Conservation (phyloP, 2,888 invertebrate genomes). For the Ischnus inquisitorius region DNA sequence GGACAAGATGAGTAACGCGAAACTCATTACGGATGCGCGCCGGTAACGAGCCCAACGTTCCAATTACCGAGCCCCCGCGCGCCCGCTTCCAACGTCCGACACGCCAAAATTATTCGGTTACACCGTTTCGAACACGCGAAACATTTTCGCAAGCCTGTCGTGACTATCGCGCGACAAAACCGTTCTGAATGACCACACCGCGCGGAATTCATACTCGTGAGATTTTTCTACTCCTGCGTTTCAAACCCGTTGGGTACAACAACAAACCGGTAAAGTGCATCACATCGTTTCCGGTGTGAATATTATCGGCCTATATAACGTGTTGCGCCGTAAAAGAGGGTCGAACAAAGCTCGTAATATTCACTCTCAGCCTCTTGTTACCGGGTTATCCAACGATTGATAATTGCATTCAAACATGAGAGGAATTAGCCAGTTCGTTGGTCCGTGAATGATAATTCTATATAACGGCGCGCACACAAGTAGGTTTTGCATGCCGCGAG, state of each 20-base stretch:
- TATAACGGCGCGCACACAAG: slow-evolving; percentile 46
- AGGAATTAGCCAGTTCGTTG: slow-evolving; percentile 67
- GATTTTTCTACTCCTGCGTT: slow-evolving; percentile 9
- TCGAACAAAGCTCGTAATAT: slow-evolving; percentile 43
- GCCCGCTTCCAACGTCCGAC: slow-evolving; percentile 1
- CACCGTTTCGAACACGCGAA: slow-evolving; percentile 27
- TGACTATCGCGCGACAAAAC: slow-evolving; percentile 21
- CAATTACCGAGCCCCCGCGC: slow-evolving; percentile 76
- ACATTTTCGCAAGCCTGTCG: slow-evolving; percentile 34
- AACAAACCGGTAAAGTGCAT: slow-evolving; percentile 56
- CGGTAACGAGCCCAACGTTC: slow-evolving; percentile 81
- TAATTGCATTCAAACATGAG: slow-evolving; percentile 70
- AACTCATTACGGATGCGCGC: slow-evolving; percentile 82
- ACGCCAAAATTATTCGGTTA: slow-evolving; percentile 58
- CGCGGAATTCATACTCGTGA: not conserved
- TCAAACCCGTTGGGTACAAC: slow-evolving; percentile 26
- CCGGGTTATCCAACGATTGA: slow-evolving; percentile 62
- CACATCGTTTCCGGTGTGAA: slow-evolving; percentile 51
- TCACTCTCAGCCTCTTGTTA: slow-evolving; percentile 63
- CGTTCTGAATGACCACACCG: not conserved
- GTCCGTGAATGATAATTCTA: slow-evolving; percentile 66
- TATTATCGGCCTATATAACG: not conserved
- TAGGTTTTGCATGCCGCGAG: slow-evolving; percentile 55
- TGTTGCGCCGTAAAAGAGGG: slow-evolving; percentile 24
- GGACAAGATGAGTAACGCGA: slow-evolving; percentile 79